Percentiles rank a stretch among this genome's conserved stretches.
Evolutionary conservation across 2,888 invertebrate genomes (phyloP).

Genomic region (Eubasilissa splendida): DNA sequence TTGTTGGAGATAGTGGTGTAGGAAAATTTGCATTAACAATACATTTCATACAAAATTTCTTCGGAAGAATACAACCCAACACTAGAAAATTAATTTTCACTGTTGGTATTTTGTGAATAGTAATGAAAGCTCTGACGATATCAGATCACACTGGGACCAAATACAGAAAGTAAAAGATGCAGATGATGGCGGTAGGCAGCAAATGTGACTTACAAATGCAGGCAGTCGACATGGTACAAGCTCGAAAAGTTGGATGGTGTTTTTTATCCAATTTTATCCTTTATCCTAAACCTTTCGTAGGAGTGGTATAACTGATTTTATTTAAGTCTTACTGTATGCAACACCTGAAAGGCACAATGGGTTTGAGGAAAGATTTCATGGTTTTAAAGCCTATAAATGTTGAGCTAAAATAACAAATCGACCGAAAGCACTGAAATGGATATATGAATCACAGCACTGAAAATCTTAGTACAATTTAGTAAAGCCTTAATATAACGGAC

Average conservation of each 20-base stretch:
- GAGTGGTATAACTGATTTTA: too few relatives aligned
- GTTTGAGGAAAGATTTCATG: too few relatives aligned
- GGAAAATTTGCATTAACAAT: constrained; percentile 98
- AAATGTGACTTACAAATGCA: constrained; percentile 98
- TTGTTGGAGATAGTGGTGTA: constrained; percentile 98
- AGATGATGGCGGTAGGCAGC: constrained; percentile 98
- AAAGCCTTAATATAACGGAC: too few relatives aligned
- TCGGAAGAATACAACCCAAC: constrained; percentile 99
- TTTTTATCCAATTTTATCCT: background rate
- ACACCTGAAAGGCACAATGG: too few relatives aligned
- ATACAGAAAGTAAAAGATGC: constrained; percentile 99
- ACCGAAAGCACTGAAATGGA: too few relatives aligned
- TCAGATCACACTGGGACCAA: constrained; percentile 95
- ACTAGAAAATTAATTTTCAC: constrained; percentile 98
- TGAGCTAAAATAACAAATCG: too few relatives aligned
- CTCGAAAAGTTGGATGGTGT: constrained; percentile 81
- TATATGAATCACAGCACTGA: too few relatives aligned
- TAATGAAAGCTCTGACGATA: constrained; percentile 98
- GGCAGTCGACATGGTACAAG: constrained; percentile 96
- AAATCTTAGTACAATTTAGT: too few relatives aligned
- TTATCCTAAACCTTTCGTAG: too few relatives aligned
- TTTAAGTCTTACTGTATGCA: too few relatives aligned
- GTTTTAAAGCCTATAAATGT: too few relatives aligned
- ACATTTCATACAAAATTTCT: constrained; percentile 97
- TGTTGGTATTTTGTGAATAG: constrained; percentile 99